These are phyloP conservation scores for Tetragnatha montana DNA, from an alignment of 2,888 invertebrate genomes.

Conservation along the genomic window DNA sequence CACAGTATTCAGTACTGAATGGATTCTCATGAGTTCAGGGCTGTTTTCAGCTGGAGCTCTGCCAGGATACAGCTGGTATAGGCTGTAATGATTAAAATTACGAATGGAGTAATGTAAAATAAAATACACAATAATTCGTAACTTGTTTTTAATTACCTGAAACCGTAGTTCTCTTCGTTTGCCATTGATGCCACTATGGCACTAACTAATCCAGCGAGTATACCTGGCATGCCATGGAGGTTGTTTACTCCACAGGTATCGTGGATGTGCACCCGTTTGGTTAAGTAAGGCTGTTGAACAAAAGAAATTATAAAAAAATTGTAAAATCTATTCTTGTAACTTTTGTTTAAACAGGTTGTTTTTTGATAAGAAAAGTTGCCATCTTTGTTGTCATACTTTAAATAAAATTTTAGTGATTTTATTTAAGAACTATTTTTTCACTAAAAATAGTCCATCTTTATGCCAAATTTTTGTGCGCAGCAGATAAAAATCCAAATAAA, in stretches of 20 bases:
- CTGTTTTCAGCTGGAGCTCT: conserved; percentile 78
- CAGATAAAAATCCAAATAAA: no score
- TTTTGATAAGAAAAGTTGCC: background rate
- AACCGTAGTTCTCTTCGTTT: conserved; percentile 81
- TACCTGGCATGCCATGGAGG: conserved; percentile 95
- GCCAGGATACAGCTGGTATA: conserved; percentile 80
- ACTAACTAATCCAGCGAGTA: conserved; percentile 88
- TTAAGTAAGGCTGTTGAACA: conserved; percentile 81
- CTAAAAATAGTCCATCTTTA: no score
- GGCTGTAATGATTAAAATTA: conserved; percentile 73
- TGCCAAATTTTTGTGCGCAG: no score
- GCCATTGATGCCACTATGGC: conserved; percentile 85
- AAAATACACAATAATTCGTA: background rate
- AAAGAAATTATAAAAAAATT: background rate
- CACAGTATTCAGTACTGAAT: conserved; percentile 72
- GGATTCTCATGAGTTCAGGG: conserved; percentile 73
- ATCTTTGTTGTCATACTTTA: background rate
- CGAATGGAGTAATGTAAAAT: background rate
- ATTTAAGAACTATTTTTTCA: no score
- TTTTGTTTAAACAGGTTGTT: background rate
- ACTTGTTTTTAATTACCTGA: conserved; percentile 74
- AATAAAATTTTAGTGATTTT: no score
- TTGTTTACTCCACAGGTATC: conserved; percentile 97
- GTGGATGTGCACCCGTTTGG: conserved; percentile 80
- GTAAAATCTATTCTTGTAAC: background rate